Conservation (phyloP, 2,113 vertebrate species). For the Aspidoscelis tigris region DNA sequence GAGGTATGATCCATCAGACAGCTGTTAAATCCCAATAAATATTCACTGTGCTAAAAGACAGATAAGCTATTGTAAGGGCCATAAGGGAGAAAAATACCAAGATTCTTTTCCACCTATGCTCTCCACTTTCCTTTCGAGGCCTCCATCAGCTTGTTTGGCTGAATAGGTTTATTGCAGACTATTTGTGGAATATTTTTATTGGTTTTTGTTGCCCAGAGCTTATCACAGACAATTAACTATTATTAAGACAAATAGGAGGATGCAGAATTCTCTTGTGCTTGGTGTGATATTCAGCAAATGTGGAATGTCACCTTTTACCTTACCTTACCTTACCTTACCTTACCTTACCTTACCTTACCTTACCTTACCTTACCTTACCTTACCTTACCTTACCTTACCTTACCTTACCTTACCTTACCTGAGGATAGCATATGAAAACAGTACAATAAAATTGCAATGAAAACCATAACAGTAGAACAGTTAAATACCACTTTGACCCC, state of each 20-base stretch:
- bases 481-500: no score
- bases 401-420: no score
- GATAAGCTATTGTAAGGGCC: constrained; percentile 47
- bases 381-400: no score
- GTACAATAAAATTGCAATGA: no score
- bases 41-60: constrained; percentile 67
- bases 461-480: no score
- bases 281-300: background rate
- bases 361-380: no score
- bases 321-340: no score
- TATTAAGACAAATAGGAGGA: background rate
- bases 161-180: constrained; percentile 50
- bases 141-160: constrained; percentile 58
- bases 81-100: constrained; percentile 49
- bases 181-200: constrained; percentile 56
- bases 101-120: constrained; percentile 39
- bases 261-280: background rate
- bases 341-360: no score
- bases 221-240: background rate
- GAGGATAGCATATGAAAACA: no score
- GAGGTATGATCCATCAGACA: constrained; percentile 57
- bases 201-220: background rate
- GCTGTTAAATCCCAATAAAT: constrained; percentile 64
- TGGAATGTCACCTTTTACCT: no score
- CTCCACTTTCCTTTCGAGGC: constrained; percentile 27